phyloP scores from a whole-genome alignment of 2,797 vertebrate genomes.

The Macrochelys suwanniensis region DNA sequence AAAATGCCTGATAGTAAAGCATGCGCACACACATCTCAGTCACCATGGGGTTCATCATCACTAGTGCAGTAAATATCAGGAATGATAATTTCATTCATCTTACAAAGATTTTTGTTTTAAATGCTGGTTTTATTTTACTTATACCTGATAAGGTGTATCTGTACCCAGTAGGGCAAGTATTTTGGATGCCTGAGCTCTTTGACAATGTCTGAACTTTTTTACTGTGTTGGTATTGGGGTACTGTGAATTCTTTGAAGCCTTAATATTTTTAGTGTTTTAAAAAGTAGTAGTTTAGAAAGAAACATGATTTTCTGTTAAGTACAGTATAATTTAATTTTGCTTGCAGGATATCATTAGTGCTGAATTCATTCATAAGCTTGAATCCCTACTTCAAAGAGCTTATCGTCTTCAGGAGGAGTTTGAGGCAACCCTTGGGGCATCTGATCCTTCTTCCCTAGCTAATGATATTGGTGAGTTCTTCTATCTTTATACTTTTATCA shows the following conservation, averaged over 20 bases:
- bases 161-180: neutral
- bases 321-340: neutral
- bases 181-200: neutral
- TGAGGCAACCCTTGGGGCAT: constrained; percentile 89
- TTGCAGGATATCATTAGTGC: constrained; percentile 92
- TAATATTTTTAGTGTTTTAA: constrained; percentile 20
- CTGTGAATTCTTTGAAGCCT: neutral
- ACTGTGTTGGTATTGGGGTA: neutral
- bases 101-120: neutral
- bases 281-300: neutral
- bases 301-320: neutral
- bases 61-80: neutral
- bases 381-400: constrained; percentile 93
- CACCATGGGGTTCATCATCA: neutral
- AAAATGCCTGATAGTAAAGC: neutral
- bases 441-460: constrained; percentile 86
- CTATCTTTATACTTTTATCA: neutral
- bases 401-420: constrained; percentile 98
- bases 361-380: constrained; percentile 96
- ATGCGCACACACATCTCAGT: accelerated
- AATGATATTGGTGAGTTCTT: constrained; percentile 88
- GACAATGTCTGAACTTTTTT: neutral
- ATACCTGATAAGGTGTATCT: neutral
- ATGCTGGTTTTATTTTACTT: neutral
- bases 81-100: neutral